Evolutionary conservation across 2,888 invertebrate genomes (phyloP), one percentile per base, ranked within the genome.

Genomic region (Sericinus montela): DNA sequence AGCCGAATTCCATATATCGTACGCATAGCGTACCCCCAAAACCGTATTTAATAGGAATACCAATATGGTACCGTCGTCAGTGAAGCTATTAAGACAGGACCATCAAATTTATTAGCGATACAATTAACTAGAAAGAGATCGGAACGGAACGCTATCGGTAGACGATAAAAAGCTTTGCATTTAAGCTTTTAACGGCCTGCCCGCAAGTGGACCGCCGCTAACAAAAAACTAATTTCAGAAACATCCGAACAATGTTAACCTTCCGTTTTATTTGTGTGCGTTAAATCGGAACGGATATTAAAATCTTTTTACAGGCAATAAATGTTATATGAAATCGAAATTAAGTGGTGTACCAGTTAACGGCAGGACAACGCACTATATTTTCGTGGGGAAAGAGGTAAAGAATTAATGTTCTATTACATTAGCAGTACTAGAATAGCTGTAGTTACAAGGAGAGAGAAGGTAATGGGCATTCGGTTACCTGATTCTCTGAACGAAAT

Each of bases 101-200:
- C 35, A 35, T 35, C 9, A 15, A 8, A 37, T 44, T 16, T 39
- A 46, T 32, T n/a, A 9, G 19, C 32, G 39, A 25, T 35, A 36
- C 35, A 34, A 46, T 25, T 41, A 14, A 19, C 23, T 23, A 25
- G 6, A 19, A 35, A 7, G 30, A 35, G 11, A 32, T 32, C 11
- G 32, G 10, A 32, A 32, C 23, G 25, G 43, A 43, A 43, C 35
- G 43, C 35, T 11, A 35, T 25, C 13, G 19, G 11, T n/a, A 13
- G 14, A 25, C 15, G 13, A 23, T 35, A 35, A 43, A 43, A 43
- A 43, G 15, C 5, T 1, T 11, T 11, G 23, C 4, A 10, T 23
- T 32, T 32, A 19, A 32, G 10, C 30, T 32, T 16, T 41, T 30
- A 43, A 43, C 25, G 25, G 23, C 34, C 25, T 25, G 0, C 7